phyloP scores from a whole-genome alignment of 2,888 invertebrate species.

The Camptogramma bilineatum region DNA sequence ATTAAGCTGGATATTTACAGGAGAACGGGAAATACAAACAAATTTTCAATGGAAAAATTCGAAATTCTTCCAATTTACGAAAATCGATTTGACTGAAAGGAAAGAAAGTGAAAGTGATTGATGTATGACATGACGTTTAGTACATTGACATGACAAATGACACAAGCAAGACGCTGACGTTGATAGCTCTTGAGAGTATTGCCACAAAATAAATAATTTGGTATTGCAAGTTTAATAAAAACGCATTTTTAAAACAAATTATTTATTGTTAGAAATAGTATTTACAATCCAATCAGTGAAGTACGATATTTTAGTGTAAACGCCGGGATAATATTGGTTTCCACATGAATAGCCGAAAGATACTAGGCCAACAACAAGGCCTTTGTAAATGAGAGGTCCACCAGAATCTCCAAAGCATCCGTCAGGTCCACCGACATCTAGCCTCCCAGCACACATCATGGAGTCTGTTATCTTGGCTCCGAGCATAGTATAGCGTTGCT shows the following conservation, averaged over 20 bases:
- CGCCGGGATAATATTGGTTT: constrained; percentile 72
- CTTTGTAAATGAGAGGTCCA: constrained; percentile 76
- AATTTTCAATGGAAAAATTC: constrained; percentile 49
- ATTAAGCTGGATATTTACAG: constrained; percentile 38
- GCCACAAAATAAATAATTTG: too few relatives aligned
- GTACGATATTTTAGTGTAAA: constrained; percentile 76
- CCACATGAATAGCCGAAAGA: constrained; percentile 79
- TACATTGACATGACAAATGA: neutral
- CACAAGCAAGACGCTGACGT: too few relatives aligned
- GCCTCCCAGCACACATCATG: constrained; percentile 75
- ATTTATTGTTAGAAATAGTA: constrained; percentile 66
- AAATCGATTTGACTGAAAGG: constrained; percentile 20
- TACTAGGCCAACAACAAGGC: constrained; percentile 73
- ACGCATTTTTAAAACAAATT: too few relatives aligned
- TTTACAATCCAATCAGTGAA: constrained; percentile 76
- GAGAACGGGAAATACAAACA: constrained; percentile 39
- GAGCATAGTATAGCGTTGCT: constrained; percentile 64
- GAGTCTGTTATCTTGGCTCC: constrained; percentile 68
- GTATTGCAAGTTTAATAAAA: too few relatives aligned
- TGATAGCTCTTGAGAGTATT: too few relatives aligned
- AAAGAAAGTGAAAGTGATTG: constrained; percentile 3
- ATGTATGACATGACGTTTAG: neutral
- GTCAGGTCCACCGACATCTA: constrained; percentile 71
- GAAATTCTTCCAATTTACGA: constrained; percentile 35
- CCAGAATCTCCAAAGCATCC: constrained; percentile 80